Base-by-base conservation (phyloP, 2,888 invertebrate genomes). In the Nymphalis c-album region DNA sequence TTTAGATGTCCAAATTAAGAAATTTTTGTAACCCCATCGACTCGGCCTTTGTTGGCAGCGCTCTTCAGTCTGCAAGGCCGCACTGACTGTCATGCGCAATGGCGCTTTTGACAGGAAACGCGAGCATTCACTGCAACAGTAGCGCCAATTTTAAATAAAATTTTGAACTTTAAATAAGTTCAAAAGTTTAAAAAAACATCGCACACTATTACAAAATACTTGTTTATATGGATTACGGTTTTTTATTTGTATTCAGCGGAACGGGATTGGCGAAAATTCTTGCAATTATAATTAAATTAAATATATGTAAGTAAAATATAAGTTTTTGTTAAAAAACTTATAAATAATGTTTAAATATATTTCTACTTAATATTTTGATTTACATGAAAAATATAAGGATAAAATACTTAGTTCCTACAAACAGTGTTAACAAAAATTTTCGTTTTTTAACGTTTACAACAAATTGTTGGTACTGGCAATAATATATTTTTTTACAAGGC, bases 1-100 rank as follows among this genome's bases (percentile, higher is more conserved):
- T 40, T 85, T 86, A 87, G 78, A 85, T 82, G 90, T 90, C 89
- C 88, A 91, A 91, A 91, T 91, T 91, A 91, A 84, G 86, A 87
- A 88, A 87, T 90, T 91, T 92, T 91, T 91, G 91, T 91, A 92
- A 92, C 90, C 91, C 91, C 91, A 92, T 91, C 91, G 90, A 92
- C 92, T 91, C 91, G 91, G 92, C 91, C 92, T 92, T 91, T 91
- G 90, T 91, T 91, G 92, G 92, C 91, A 92, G 88, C 89, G 87
- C 90, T 91, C 90, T 87, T 90, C 91, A 88, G 91, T 91, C 90
- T 88, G 91, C 92, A 92, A 92, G 92, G 92, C 92, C 92, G 91
- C 91, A 92, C 92, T 92, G 92, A 91, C 92, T 91, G 91, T 91
- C 91, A 91, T 92, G 91, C 92, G 92, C 90, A 92, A 88, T 90